Percentiles rank a stretch among this genome's conserved stretches.
These are phyloP conservation scores for Tachystola acroxantha DNA, from an alignment of 2,888 invertebrate genomes.

Conservation along the genomic window DNA sequence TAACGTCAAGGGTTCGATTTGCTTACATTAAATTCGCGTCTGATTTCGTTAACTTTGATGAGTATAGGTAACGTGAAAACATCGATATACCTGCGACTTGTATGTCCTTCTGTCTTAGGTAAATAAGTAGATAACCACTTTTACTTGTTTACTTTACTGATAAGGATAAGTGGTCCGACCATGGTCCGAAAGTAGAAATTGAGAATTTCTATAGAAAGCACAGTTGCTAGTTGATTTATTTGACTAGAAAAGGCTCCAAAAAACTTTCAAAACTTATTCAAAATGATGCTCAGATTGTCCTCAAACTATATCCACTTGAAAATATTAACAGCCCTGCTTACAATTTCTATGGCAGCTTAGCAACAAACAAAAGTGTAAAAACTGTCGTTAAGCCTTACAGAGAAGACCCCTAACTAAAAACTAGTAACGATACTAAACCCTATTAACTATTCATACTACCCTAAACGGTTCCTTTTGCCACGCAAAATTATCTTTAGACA, in stretches of 20 bases:
- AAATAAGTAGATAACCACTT: no score
- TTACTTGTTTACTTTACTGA: no score
- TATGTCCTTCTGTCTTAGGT: no score
- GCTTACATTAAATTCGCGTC: slow-evolving; percentile 27
- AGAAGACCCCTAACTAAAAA: slow-evolving; percentile 58
- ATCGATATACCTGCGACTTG: no score
- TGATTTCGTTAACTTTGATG: slow-evolving; percentile 33
- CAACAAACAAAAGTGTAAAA: slow-evolving; percentile 27
- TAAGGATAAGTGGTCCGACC: no score
- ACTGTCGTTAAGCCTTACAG: slow-evolving; percentile 41
- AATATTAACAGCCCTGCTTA: slow-evolving; percentile 3
- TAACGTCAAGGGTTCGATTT: slow-evolving; percentile 43
- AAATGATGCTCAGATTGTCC: no score
- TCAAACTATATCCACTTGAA: not conserved
- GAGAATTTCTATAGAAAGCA: no score
- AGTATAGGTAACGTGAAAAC: not conserved
- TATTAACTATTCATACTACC: slow-evolving; percentile 47
- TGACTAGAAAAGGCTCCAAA: no score
- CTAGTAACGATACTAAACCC: slow-evolving; percentile 44
- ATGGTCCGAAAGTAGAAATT: no score
- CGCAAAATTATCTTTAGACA: slow-evolving; percentile 30
- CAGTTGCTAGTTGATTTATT: no score
- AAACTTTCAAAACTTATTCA: no score
- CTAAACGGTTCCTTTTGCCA: slow-evolving; percentile 21
- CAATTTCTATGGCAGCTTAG: slow-evolving; percentile 17